These are phyloP conservation scores for Arnoldichthys spilopterus DNA, from an alignment of 2,797 vertebrate genomes.

Conservation along the genomic window DNA sequence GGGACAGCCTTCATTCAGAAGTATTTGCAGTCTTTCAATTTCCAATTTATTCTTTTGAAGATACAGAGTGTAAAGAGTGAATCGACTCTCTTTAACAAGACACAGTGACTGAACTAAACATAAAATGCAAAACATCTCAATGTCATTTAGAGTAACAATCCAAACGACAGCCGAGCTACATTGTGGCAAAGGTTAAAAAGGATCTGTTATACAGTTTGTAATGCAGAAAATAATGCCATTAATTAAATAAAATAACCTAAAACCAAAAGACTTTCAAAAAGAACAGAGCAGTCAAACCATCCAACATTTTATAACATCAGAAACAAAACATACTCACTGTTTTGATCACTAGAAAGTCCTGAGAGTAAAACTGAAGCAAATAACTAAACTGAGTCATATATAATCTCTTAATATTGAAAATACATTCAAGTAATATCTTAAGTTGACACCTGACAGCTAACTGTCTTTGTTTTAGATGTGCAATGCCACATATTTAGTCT, in stretches of 20 bases:
- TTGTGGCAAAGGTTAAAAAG: background rate
- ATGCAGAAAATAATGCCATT: background rate
- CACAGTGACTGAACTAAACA: background rate
- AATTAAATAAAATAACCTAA: conserved; percentile 18
- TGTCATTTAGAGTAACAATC: background rate
- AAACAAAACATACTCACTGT: conserved; percentile 37
- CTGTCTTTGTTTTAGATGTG: background rate
- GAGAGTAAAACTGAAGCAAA: conserved; percentile 40
- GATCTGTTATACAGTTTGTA: background rate
- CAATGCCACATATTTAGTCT: conserved; percentile 1
- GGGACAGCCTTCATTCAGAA: background rate
- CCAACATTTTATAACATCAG: background rate
- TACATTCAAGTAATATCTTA: conserved; percentile 38
- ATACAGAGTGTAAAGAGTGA: background rate
- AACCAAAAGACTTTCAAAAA: background rate
- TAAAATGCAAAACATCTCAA: background rate
- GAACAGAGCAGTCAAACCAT: background rate
- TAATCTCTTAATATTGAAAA: conserved; percentile 21
- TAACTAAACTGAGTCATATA: background rate
- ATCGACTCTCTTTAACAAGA: background rate
- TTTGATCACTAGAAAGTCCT: conserved; percentile 37
- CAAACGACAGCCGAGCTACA: background rate
- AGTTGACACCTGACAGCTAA: background rate
- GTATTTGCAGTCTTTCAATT: background rate
- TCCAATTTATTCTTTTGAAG: background rate